These are phyloP conservation scores for Stenichneumon culpator DNA, from an alignment of 2,888 invertebrate genomes.

Conservation along the genomic window DNA sequence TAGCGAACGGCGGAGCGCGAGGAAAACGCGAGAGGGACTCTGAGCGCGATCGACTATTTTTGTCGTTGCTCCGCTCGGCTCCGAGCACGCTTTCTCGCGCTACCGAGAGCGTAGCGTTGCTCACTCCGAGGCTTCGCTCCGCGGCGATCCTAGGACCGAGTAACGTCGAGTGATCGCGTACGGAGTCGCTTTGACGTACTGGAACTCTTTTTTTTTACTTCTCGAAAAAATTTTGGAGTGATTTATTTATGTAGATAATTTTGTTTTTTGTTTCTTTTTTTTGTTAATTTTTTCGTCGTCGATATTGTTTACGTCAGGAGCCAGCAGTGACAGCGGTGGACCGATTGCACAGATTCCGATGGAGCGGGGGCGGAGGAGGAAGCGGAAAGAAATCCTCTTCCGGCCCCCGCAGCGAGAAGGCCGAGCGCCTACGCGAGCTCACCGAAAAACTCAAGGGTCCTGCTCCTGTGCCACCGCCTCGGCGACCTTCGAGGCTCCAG, in stretches of 20 bases:
- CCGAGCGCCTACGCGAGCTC: slow-evolving; percentile 91
- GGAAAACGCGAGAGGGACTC: slow-evolving; percentile 41
- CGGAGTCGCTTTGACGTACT: not conserved
- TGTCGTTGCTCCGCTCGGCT: slow-evolving; percentile 76
- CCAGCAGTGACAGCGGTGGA: slow-evolving; percentile 90
- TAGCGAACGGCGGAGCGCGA: slow-evolving; percentile 30
- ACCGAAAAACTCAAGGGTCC: slow-evolving; percentile 92
- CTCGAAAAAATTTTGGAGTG: not conserved
- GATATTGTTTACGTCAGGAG: slow-evolving; percentile 75
- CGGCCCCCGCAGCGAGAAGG: slow-evolving; percentile 87
- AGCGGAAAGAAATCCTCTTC: slow-evolving; percentile 82
- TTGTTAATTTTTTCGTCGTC: not conserved
- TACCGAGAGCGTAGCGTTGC: slow-evolving; percentile 52
- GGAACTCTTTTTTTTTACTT: too few relatives aligned
- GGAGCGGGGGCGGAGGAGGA: slow-evolving; percentile 84
- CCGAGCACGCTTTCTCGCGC: slow-evolving; percentile 70
- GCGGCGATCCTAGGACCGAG: not conserved
- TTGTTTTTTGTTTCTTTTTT: not conserved
- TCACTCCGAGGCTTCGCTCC: slow-evolving; percentile 36
- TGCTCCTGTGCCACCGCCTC: slow-evolving; percentile 82
- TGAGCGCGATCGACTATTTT: slow-evolving; percentile 79
- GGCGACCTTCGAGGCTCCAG: slow-evolving; percentile 82
- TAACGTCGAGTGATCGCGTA: not conserved
- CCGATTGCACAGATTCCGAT: slow-evolving; percentile 92
- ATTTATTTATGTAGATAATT: not conserved